Percentiles rank a stretch among this genome's conserved stretches.
Evolutionary conservation across 2,797 vertebrate genomes (phyloP).

Genomic region (Macropodus opercularis): DNA sequence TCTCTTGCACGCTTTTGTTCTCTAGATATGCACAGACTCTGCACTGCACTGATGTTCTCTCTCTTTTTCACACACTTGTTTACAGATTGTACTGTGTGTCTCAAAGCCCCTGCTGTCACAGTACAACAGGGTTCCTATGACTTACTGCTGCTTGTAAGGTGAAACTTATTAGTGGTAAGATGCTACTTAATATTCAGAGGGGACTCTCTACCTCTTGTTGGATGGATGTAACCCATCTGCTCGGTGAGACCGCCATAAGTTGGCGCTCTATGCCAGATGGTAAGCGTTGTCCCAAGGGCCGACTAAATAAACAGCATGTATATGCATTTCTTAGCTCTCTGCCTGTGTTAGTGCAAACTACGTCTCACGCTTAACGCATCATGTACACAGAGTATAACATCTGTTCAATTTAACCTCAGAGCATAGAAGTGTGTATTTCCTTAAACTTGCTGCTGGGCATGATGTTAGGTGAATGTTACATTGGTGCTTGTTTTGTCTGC

Average conservation of each 20-base stretch:
- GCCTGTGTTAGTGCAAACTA: slow-evolving; percentile 40
- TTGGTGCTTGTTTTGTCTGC: slow-evolving; percentile 70
- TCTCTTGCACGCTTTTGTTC: slow-evolving; percentile 51
- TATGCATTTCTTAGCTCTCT: slow-evolving; percentile 27
- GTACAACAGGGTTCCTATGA: slow-evolving; percentile 2
- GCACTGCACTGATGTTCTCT: slow-evolving; percentile 62
- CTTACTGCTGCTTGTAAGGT: slow-evolving; percentile 14
- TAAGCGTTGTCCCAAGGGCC: slow-evolving; percentile 4
- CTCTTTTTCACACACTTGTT: slow-evolving; percentile 26
- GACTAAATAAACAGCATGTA: slow-evolving; percentile 21
- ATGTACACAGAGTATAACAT: slow-evolving; percentile 22
- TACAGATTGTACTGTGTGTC: slow-evolving; percentile 37
- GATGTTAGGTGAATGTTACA: slow-evolving; percentile 69
- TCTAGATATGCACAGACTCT: slow-evolving; percentile 60
- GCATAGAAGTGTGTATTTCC: slow-evolving; percentile 36
- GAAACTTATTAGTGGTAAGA: slow-evolving; percentile 38
- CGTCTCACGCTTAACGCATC: slow-evolving; percentile 32
- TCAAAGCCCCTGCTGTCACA: slow-evolving; percentile 31
- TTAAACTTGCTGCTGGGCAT: slow-evolving; percentile 41
- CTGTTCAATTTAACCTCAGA: slow-evolving; percentile 34
- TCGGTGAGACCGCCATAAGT: slow-evolving; percentile 31
- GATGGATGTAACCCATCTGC: slow-evolving; percentile 31
- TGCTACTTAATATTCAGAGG: slow-evolving; percentile 57
- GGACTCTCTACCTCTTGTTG: slow-evolving; percentile 64
- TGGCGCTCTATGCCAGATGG: slow-evolving; percentile 23